Percentiles rank a stretch among this genome's conserved stretches.
These are phyloP conservation scores for Cerastoderma edule DNA, from an alignment of 2,888 invertebrate genomes.

Conservation along the genomic window DNA sequence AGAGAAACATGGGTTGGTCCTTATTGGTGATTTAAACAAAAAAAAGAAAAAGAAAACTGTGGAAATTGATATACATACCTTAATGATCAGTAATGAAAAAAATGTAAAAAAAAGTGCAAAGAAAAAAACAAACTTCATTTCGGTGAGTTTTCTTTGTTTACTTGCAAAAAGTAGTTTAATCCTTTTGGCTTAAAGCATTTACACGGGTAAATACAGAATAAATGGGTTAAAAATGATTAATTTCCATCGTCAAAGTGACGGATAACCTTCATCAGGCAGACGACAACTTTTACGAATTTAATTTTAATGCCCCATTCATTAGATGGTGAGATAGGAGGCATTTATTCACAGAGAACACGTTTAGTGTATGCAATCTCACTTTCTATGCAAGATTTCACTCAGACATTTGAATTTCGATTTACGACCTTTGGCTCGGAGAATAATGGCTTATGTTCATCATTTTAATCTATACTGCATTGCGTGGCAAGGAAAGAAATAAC, in stretches of 20 bases:
- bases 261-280: conserved; percentile 15
- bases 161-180: too few species aligned
- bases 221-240: conserved; percentile 20
- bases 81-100: too few species aligned
- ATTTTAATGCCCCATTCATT: conserved; percentile 24
- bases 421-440: conserved; percentile 22
- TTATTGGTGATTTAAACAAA: too few species aligned
- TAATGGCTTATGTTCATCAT: not conserved
- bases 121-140: too few species aligned
- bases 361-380: conserved; percentile 42
- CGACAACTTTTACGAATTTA: conserved; percentile 27
- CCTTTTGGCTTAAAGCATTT: too few species aligned
- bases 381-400: conserved; percentile 52
- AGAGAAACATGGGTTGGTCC: too few species aligned
- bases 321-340: conserved; percentile 10
- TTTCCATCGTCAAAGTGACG: not conserved
- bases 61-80: too few species aligned
- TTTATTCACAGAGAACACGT: conserved; percentile 31
- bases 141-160: too few species aligned
- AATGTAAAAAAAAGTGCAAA: too few species aligned
- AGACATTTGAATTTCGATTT: conserved; percentile 25
- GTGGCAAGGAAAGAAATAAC: conserved; percentile 22
- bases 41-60: too few species aligned
- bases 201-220: too few species aligned
- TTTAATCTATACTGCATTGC: not conserved